Evolutionary conservation across 64 coral and sea anemone species (phyloP), one percentile per base, ranked within the genome.

Genomic region (Platygyra sinensis): DNA sequence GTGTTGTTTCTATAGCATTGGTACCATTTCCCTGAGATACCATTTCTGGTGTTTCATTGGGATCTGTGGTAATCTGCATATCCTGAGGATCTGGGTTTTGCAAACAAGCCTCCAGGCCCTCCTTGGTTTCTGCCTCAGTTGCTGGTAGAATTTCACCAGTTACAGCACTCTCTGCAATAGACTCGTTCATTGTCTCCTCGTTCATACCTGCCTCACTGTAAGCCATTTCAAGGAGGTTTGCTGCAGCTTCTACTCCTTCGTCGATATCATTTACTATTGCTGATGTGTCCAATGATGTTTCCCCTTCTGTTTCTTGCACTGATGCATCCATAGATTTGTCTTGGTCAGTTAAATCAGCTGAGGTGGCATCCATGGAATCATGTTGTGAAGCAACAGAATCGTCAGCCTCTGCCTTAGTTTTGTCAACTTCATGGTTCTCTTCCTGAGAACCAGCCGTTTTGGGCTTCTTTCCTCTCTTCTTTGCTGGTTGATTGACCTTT

Each of bases 141-240:
- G 62, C 81, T 85, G 63, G 81, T 72, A 85, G 20, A 51, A 72
- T 85, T 25, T 64, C 81, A 71, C 46, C 67, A 28, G 51, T 85
- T 36, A 72, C 25, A n/a, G 63, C 62, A 16, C 81, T 85, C 1
- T 72, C 63, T 50, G 36, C 18, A 51, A 85, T 17, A 24, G 62
- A 20, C 67, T 50, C 62, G 51, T 85, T 38, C 63, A 71, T 13
- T 7, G 63, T 54, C 24, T 25, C 67, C 63, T 71, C 81, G 72
- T 2, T 51, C 14, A 85, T 24, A 13, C 81, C 63, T 51, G 81
- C 81, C 63, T 85, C 81, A 85, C 81, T 72, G 63, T 85, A 85
- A 71, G 81, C 81, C 81, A 85, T 85, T 85, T 85, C 81, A 85
- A 85, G 69, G 24, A 85, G 81, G 36, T 85, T 85, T 25, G 81